Base-by-base conservation (phyloP, 2,888 invertebrate species). In the Torymus aiolomorphi region DNA sequence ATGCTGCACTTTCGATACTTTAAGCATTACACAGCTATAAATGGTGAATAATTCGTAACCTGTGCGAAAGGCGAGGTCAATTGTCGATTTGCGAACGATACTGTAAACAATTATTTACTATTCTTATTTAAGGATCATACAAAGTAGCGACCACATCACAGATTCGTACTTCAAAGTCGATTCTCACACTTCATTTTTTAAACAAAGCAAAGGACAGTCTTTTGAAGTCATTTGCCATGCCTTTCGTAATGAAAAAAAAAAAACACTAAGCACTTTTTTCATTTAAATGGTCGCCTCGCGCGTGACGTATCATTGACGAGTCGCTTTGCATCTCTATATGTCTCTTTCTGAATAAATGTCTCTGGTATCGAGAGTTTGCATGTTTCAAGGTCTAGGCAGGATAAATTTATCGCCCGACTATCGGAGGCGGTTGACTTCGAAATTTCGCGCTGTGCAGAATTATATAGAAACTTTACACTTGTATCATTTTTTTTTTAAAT, bases 61-160 rank as follows among this genome's bases (percentile, higher is more conserved):
- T 81, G 77, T 67, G 78, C 84, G 76, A 82, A 83, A 85, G 83
- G 83, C 83, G 78, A 85, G 85, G 83, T 86, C 84, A 85, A 83
- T 86, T 78, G 78, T 86, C 73, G 63, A 76, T 81, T 81, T 76
- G 59, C 72, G 54, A 78, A 78, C 69, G 81, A 74, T 81, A 76
- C 76, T 85, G 86, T 83, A 84, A 86, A 86, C 83, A 84, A 86
- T 84, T 82, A 83, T 78, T 81, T 80, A 62, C 78, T 82, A 84
- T 83, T 76, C 79, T 73, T 82, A 82, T 76, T 82, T 62, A 76
- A 82, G 51, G 75, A 78, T 67, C 79, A 78, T 80, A 80, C 77
- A 82, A 80, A 82, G 71, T 80, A 77, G 80, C 77, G 72, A 82
- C 77, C 76, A 69, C 80, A 80, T 78, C 77, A 80, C 72, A 75